These are phyloP conservation scores for Cataglyphis livida DNA, from an alignment of 2,888 invertebrate species.

Conservation along the genomic window DNA sequence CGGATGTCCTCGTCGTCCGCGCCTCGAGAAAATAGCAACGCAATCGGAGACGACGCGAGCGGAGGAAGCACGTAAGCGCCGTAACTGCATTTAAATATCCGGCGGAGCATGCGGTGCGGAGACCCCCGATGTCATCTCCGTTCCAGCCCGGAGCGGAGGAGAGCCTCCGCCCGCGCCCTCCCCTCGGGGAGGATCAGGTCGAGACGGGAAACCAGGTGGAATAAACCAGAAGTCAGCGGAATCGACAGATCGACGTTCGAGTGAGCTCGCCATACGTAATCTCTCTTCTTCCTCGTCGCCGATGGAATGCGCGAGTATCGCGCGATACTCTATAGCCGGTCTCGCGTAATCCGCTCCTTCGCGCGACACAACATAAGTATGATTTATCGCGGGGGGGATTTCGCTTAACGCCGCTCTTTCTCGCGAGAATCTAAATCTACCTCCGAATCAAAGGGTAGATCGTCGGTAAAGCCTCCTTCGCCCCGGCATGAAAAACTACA, in stretches of 20 bases:
- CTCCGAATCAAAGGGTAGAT: not conserved
- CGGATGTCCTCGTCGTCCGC: slow-evolving; percentile 43
- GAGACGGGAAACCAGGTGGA: not conserved
- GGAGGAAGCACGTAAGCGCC: slow-evolving; percentile 43
- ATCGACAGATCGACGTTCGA: slow-evolving; percentile 35
- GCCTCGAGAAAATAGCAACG: slow-evolving; percentile 64
- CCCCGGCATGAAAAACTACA: not conserved
- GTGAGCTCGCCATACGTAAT: slow-evolving; percentile 5
- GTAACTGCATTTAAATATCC: slow-evolving; percentile 63
- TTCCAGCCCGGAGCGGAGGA: slow-evolving; percentile 11
- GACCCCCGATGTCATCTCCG: slow-evolving; percentile 55
- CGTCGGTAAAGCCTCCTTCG: not conserved
- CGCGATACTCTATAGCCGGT: not conserved
- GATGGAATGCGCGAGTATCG: slow-evolving; percentile 34
- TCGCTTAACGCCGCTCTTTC: not conserved
- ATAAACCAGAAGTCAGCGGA: slow-evolving; percentile 34
- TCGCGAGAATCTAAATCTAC: not conserved
- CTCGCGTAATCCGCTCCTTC: slow-evolving; percentile 18
- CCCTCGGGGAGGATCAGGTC: not conserved
- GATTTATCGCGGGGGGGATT: slow-evolving; percentile 3
- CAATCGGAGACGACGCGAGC: slow-evolving; percentile 56
- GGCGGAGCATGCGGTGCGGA: slow-evolving; percentile 29
- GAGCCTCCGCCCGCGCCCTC: not conserved
- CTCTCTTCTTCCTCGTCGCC: not conserved
- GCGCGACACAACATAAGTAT: not conserved